Percentiles rank a stretch among this genome's conserved stretches.
Evolutionary conservation across 2,113 vertebrate genomes (phyloP).

Genomic region (Morone chrysops): DNA sequence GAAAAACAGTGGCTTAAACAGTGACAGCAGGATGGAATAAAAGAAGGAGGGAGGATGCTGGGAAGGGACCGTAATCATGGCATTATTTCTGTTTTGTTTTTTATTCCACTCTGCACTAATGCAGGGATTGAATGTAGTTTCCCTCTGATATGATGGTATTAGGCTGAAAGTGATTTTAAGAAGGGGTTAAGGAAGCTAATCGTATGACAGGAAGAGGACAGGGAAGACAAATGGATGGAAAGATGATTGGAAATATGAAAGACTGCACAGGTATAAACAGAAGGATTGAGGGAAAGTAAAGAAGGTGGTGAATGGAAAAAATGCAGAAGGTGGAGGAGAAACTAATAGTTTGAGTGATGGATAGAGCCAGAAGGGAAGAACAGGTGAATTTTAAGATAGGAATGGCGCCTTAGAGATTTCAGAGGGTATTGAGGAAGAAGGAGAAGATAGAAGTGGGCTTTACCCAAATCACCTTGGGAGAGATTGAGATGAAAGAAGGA

Average conservation of each 20-base stretch:
- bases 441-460: constrained; percentile 30
- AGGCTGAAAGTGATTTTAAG: constrained; percentile 22
- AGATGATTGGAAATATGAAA: constrained; percentile 42
- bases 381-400: constrained; percentile 26
- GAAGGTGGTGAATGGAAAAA: constrained; percentile 14
- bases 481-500: constrained; percentile 65
- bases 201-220: constrained; percentile 2
- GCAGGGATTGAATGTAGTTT: neutral
- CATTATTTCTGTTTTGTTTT: constrained; percentile 21
- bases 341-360: constrained; percentile 45
- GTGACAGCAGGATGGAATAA: constrained; percentile 2
- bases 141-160: constrained; percentile 30
- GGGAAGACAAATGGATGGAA: constrained; percentile 17
- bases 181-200: constrained; percentile 4
- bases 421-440: constrained; percentile 20
- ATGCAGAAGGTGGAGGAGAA: constrained; percentile 22
- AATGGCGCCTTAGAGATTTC: constrained; percentile 51
- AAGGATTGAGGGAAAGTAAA: constrained; percentile 30
- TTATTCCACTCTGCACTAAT: constrained; percentile 6
- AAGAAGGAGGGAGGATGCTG: neutral
- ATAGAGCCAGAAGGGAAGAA: constrained; percentile 35
- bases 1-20: constrained; percentile 24
- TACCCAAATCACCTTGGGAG: constrained; percentile 55
- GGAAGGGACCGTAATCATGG: neutral
- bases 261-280: constrained; percentile 23